Base-by-base conservation (phyloP, 1,140 invertebrate species). In the Drosophila miranda region DNA sequence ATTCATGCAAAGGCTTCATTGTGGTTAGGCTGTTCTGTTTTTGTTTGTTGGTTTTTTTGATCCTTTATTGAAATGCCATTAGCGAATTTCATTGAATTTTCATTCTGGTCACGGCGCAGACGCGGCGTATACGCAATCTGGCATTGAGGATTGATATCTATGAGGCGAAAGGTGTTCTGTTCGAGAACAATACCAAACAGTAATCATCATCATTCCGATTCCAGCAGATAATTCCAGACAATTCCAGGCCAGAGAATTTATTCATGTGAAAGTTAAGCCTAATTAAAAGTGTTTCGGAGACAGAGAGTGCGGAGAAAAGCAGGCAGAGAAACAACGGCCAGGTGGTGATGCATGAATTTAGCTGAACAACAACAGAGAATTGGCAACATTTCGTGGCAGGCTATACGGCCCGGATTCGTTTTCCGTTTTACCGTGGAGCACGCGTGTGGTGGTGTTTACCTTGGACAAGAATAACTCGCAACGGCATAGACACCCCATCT, bases 31-130 rank as follows among this genome's bases (percentile, higher is more conserved):
- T 66, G 58, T 34, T 30, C 13, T 50, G 66, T 71, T 55, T 43
- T 63, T 62, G 58, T 57, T 77, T 74, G 30, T 11, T 34, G 41
- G 57, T 46, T 45, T 19, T 26, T 28, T 38, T n/a, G 46, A n/a
- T 23, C 30, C 43, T 30, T 56, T 69, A 81, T 86, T 86, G 78
- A 86, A 87, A 86, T 87, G 82, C 77, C 82, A 86, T 87, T 86
- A 86, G 81, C 63, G 78, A 49, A 48, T 69, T 78, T 69, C 42
- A 41, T 19, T 51, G 14, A 21, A 45, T 28, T 46, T 42, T 11
- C 63, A 59, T 28, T 42, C 23, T 38, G 53, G 13, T 19, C 16
- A 72, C 26, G 56, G 51, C 42, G 46, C 68, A 56, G 30, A 84
- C 73, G 76, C 67, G 81, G 67, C 81, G 73, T 86, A 86, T 86